phyloP scores from a whole-genome alignment of 2,888 invertebrate species.

The Noctua janthina region DNA sequence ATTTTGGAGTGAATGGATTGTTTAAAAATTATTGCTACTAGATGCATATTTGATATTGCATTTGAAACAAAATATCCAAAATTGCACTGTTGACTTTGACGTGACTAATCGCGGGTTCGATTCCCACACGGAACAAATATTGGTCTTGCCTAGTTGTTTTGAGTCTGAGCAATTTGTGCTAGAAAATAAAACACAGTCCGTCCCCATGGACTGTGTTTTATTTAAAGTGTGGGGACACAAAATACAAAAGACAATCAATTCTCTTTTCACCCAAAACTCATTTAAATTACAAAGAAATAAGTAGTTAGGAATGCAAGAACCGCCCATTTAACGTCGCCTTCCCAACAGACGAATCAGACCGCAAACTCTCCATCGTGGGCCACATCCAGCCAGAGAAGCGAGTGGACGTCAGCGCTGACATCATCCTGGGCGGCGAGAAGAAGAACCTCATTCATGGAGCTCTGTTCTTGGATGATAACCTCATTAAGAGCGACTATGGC shows the following conservation, averaged over 20 bases:
- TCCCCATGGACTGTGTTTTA: no score
- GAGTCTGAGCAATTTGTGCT: background rate
- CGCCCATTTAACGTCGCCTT: background rate
- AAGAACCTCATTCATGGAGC: constrained; percentile 90
- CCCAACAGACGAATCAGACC: constrained; percentile 82
- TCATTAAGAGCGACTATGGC: constrained; percentile 92
- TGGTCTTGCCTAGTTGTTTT: background rate
- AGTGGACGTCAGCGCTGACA: constrained; percentile 91
- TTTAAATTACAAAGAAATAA: background rate
- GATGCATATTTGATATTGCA: background rate
- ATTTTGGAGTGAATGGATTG: background rate
- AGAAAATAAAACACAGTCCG: background rate
- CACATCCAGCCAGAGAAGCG: constrained; percentile 91
- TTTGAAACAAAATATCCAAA: background rate
- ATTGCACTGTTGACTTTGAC: background rate
- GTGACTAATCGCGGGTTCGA: background rate
- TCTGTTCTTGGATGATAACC: constrained; percentile 91
- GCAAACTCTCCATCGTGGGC: constrained; percentile 89
- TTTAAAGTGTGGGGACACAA: background rate
- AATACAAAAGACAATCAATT: background rate
- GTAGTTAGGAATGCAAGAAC: background rate
- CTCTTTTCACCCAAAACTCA: constrained; percentile 10
- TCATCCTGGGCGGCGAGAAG: constrained; percentile 88
- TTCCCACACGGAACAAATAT: background rate
- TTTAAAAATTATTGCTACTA: background rate